Evolutionary conservation across 1,140 invertebrate species (phyloP).

Genomic region (Calosoma granatense): DNA sequence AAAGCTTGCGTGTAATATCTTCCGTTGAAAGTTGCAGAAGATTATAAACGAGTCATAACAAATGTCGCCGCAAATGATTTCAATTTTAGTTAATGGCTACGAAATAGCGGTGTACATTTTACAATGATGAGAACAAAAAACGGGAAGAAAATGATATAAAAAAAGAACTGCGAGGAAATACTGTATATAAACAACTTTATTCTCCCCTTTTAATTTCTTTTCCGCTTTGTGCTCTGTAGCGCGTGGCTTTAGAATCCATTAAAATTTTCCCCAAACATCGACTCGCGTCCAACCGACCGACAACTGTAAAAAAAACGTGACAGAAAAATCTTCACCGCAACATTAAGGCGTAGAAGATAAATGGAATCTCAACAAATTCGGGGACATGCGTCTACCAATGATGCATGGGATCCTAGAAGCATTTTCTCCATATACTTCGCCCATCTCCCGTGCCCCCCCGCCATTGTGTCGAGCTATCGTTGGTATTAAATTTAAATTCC

Average conservation of each 20-base stretch:
- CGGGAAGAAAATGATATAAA: background rate
- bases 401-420: background rate
- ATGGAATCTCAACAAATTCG: background rate
- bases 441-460: background rate
- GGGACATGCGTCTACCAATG: background rate
- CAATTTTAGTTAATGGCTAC: too few relatives aligned
- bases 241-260: slow-evolving; percentile 7
- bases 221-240: background rate
- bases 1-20: too few relatives aligned
- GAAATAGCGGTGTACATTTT: too few relatives aligned
- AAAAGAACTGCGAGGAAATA: background rate
- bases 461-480: background rate
- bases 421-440: too few relatives aligned
- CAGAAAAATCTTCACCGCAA: background rate
- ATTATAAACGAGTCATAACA: too few relatives aligned
- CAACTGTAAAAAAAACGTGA: slow-evolving; percentile 1
- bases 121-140: background rate
- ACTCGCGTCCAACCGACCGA: background rate
- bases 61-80: too few relatives aligned
- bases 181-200: slow-evolving; percentile 3
- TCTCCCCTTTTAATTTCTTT: background rate
- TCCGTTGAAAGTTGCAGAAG: too few relatives aligned
- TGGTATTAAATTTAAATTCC: background rate
- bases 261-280: slow-evolving; percentile 2
- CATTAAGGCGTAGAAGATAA: background rate